A percentile compares a stretch with the other conserved stretches of the same genome.
Conservation (phyloP, 1,140 invertebrate genomes). For the Lasioglossum albipes region DNA sequence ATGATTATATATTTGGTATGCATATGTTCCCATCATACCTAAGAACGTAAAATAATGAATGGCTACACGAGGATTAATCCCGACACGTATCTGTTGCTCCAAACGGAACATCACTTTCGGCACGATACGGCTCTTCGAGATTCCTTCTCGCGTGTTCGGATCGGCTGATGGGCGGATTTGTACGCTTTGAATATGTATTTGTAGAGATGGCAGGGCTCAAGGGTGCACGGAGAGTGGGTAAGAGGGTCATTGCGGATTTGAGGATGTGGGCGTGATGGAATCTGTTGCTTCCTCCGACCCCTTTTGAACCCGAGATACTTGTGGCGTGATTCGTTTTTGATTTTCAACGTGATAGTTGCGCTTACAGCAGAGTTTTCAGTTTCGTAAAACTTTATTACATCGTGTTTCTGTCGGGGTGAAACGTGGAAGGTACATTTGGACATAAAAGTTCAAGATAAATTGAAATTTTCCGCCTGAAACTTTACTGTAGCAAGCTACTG, state of each 20-base stretch:
- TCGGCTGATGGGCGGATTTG: neutral
- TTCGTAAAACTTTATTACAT: too few relatives aligned
- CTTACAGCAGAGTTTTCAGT: neutral
- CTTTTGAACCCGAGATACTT: neutral
- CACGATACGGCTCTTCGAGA: neutral
- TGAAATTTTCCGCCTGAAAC: too few relatives aligned
- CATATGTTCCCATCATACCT: too few relatives aligned
- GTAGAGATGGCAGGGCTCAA: neutral
- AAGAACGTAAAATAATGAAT: too few relatives aligned
- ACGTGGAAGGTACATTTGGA: too few relatives aligned
- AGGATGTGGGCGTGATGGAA: constrained; percentile 2
- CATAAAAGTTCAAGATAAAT: too few relatives aligned
- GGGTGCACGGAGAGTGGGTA: neutral
- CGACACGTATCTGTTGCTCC: too few relatives aligned
- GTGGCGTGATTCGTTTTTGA: neutral
- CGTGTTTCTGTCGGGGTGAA: too few relatives aligned
- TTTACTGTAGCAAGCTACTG: too few relatives aligned
- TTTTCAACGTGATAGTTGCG: neutral
- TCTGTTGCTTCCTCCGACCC: neutral
- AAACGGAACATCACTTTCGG: neutral
- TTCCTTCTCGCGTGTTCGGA: neutral
- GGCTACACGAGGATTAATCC: too few relatives aligned
- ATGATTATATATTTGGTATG: too few relatives aligned
- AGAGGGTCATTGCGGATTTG: neutral
- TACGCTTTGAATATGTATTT: neutral